Percentiles rank a stretch among this genome's conserved stretches.
These are phyloP conservation scores for Bujurquina vittata DNA, from an alignment of 2,113 vertebrate genomes.

Conservation along the genomic window DNA sequence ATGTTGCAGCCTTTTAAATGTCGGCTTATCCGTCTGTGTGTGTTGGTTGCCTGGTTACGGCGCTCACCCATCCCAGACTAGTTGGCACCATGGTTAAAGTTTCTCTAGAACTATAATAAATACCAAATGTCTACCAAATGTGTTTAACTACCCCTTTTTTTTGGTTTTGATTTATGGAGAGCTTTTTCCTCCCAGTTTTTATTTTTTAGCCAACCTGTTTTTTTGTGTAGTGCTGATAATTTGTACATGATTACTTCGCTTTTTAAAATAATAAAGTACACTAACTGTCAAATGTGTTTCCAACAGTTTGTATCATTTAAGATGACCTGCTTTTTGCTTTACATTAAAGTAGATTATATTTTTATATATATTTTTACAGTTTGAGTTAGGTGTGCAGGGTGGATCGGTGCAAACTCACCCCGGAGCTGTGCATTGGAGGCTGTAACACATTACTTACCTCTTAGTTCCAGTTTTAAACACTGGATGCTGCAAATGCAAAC, in stretches of 20 bases:
- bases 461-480: no score
- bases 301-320: slow-evolving; percentile 78
- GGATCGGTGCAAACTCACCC: background rate
- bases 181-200: background rate
- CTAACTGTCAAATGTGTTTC: slow-evolving; percentile 76
- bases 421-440: background rate
- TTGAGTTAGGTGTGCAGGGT: background rate
- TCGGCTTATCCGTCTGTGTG: background rate
- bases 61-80: slow-evolving; percentile 25
- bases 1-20: background rate
- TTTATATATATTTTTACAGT: background rate
- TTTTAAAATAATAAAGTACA: slow-evolving; percentile 78
- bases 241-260: slow-evolving; percentile 53
- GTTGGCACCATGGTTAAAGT: background rate
- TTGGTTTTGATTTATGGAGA: background rate
- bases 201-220: background rate
- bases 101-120: background rate
- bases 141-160: background rate
- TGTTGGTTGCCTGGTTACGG: slow-evolving; percentile 66
- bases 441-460: background rate
- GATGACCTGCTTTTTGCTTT: background rate
- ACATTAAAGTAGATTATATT: background rate
- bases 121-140: background rate
- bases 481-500: no score
- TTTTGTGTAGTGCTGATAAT: slow-evolving; percentile 44